Conservation (phyloP, 1,140 invertebrate genomes). For the Bathynomus jamesi region DNA sequence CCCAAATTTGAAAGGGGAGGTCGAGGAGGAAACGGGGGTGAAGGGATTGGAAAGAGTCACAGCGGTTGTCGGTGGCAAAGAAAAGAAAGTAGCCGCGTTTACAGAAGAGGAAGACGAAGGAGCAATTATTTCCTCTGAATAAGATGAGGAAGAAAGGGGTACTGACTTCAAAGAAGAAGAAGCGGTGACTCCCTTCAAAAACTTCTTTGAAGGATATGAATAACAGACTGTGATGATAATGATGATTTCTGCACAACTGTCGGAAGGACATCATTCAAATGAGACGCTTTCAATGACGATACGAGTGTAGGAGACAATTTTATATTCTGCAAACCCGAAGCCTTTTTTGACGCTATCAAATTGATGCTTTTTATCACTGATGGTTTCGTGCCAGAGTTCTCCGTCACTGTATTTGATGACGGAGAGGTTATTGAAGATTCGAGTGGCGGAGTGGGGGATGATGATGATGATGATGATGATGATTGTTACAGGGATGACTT, state of each 20-base stretch:
- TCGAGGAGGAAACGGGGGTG: neutral
- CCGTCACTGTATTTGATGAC: too few species aligned
- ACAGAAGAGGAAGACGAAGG: neutral
- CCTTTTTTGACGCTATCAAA: neutral
- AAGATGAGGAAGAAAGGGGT: too few species aligned
- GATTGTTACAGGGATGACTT: neutral
- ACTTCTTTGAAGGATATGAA: too few species aligned
- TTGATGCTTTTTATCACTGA: neutral
- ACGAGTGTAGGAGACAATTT: too few species aligned
- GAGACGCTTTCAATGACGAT: too few species aligned
- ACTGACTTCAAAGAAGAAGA: too few species aligned
- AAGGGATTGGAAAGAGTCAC: neutral
- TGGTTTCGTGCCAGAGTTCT: too few species aligned
- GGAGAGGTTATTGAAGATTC: neutral
- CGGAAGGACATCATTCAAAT: too few species aligned
- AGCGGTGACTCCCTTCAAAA: too few species aligned
- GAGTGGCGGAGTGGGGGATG: neutral
- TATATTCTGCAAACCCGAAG: neutral
- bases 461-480: neutral
- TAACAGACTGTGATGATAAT: too few species aligned
- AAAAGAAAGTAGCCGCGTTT: neutral
- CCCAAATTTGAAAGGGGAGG: neutral
- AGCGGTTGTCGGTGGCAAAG: neutral
- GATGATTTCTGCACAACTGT: too few species aligned
- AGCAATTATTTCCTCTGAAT: too few species aligned